Evolutionary conservation across 2,113 vertebrate genomes (phyloP).

Genomic region (Petaurus breviceps): DNA sequence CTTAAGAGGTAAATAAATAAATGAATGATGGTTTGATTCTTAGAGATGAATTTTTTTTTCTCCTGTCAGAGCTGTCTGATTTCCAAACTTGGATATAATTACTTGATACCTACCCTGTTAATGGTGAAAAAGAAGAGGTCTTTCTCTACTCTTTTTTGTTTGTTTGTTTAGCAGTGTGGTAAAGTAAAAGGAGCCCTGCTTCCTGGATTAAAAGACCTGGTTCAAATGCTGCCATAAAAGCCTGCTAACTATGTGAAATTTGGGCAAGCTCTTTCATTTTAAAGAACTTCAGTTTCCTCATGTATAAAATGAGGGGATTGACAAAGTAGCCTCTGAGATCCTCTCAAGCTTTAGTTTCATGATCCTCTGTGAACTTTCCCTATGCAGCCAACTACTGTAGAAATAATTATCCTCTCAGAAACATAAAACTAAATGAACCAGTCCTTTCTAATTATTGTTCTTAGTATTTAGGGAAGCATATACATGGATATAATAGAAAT

Average conservation of each 20-base stretch:
- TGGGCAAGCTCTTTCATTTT: background rate
- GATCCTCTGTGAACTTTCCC: background rate
- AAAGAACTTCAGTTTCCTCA: background rate
- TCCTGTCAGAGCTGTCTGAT: background rate
- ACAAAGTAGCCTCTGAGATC: background rate
- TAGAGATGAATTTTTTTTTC: background rate
- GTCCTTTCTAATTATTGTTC: conserved; percentile 14
- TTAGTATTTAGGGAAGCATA: conserved; percentile 5
- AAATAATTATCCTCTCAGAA: conserved; percentile 13
- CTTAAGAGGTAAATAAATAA: background rate
- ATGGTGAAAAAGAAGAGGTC: background rate
- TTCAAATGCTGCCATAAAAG: background rate
- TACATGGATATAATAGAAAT: conserved; percentile 17
- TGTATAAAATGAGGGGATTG: background rate
- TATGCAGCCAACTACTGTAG: background rate
- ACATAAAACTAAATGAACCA: conserved; percentile 21
- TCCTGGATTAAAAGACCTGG: too few relatives aligned
- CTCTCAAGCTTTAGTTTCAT: background rate
- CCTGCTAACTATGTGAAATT: background rate
- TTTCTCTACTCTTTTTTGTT: background rate
- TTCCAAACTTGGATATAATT: background rate
- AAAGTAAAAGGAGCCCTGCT: background rate
- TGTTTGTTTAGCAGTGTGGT: background rate
- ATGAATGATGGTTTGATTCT: background rate
- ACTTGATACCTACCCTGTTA: background rate